phyloP scores from a whole-genome alignment of 2,113 vertebrate species.

The Hypocryptadius cinnamomeus region DNA sequence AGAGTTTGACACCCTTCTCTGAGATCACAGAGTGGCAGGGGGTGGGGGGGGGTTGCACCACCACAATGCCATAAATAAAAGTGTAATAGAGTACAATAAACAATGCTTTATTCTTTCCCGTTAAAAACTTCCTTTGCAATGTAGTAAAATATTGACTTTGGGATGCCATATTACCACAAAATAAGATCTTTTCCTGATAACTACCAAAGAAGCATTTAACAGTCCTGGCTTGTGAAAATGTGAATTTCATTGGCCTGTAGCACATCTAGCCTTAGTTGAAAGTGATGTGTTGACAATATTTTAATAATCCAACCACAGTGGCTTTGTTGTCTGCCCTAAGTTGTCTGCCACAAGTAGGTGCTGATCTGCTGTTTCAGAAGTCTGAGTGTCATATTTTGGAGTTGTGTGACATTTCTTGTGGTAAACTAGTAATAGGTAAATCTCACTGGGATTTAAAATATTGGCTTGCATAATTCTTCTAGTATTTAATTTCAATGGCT shows the following conservation, averaged over 20 bases:
- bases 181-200: background rate
- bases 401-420: background rate
- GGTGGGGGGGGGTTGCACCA: background rate
- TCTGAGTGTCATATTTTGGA: background rate
- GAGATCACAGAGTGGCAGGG: background rate
- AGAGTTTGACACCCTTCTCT: constrained; percentile 6
- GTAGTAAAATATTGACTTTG: constrained; percentile 38
- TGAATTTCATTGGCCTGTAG: background rate
- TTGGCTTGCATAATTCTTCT: background rate
- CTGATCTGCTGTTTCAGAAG: background rate
- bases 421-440: background rate
- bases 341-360: background rate
- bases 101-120: background rate
- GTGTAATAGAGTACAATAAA: background rate
- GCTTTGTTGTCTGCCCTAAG: background rate
- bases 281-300: background rate
- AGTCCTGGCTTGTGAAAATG: background rate
- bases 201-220: background rate
- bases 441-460: background rate
- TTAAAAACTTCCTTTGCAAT: constrained; percentile 55
- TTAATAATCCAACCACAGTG: background rate
- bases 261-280: background rate
- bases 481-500: background rate
- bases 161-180: constrained; percentile 23
- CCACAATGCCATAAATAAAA: constrained; percentile 40